Percentiles rank a stretch among this genome's conserved stretches.
These are phyloP conservation scores for Zaprionus lineosus DNA, from an alignment of 2,888 invertebrate genomes.

Conservation along the genomic window DNA sequence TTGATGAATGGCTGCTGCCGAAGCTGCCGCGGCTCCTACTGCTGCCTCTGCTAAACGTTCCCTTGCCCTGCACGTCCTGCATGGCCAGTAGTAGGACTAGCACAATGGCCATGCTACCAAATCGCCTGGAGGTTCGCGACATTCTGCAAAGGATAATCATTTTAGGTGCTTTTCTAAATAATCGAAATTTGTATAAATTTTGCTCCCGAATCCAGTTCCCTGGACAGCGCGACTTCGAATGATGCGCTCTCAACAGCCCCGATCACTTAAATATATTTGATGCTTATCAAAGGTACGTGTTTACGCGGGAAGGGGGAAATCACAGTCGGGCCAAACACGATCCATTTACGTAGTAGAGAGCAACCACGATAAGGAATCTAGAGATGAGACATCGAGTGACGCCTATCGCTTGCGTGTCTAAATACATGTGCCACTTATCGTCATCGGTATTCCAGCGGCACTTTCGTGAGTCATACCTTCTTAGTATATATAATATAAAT, in stretches of 20 bases:
- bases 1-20: conserved; percentile 30
- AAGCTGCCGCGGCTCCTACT: conserved; percentile 55
- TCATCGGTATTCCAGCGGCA: too few relatives aligned
- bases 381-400: conserved; percentile 18
- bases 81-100: conserved; percentile 45
- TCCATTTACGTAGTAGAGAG: too few relatives aligned
- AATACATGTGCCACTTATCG: too few relatives aligned
- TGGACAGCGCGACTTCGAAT: conserved; percentile 22
- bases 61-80: conserved; percentile 62
- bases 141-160: conserved; percentile 49
- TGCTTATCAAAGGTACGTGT: conserved; percentile 30
- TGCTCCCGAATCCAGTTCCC: conserved; percentile 1
- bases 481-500: too few relatives aligned
- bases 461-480: too few relatives aligned
- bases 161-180: neutral
- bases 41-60: conserved; percentile 59
- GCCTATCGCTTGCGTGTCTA: too few relatives aligned
- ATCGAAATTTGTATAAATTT: neutral
- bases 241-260: conserved; percentile 1
- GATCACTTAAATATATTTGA: conserved; percentile 24
- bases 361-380: conserved; percentile 26
- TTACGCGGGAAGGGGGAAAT: too few relatives aligned
- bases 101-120: conserved; percentile 32
- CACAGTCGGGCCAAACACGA: too few relatives aligned
- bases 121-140: conserved; percentile 40